Evolutionary conservation across 1,140 invertebrate genomes (phyloP), one percentile per base, ranked within the genome.

Genomic region (Conopomorpha cramerella): DNA sequence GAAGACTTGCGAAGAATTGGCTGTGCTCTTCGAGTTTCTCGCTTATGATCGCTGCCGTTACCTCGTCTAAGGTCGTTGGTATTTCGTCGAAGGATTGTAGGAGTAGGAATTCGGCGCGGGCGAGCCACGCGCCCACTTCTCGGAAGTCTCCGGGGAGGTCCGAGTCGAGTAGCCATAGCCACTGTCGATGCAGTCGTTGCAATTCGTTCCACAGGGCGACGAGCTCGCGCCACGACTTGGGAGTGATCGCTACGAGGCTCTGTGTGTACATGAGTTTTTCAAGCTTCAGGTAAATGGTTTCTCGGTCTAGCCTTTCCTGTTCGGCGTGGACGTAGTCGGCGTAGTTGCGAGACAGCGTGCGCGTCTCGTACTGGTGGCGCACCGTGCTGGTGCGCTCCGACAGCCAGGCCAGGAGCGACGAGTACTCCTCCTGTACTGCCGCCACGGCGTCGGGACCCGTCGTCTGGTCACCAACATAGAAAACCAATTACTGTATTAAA

Each of bases 1-100:
- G 88, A 30, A 94, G 68, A 49, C 94, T 87, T 40, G 86, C 83
- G 66, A 97, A 97, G 72, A 95, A 96, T 27, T 82, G 81, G 59
- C 89, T 95, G 55, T 96, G 93, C 53, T 95, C 90, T 64, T 94
- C 90, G 25, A 96, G 66, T 68, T 94, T 95, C 43, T 85, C 83
- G 46, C 90, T 93, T 30, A 95, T 90, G 36, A 93, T 85, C 23
- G 86, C 84, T 2, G 92, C 92, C 23, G 91, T 92, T 73, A 90
- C 88, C 63, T 95, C 91, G 49, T 91, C 90, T 82, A 93, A 87
- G 16, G 81, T 82, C 23, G 84, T 80, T 3, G 92, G 90, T 52
- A 94, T 88, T 51, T 93, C 89, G 45, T 91, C 86, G 46, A 91
- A 89, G 47, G 85, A 82, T n/a, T n/a, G n/a, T n/a, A n/a, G n/a